These are phyloP conservation scores for Argentina silus DNA, from an alignment of 2,797 vertebrate species.

Conservation along the genomic window DNA sequence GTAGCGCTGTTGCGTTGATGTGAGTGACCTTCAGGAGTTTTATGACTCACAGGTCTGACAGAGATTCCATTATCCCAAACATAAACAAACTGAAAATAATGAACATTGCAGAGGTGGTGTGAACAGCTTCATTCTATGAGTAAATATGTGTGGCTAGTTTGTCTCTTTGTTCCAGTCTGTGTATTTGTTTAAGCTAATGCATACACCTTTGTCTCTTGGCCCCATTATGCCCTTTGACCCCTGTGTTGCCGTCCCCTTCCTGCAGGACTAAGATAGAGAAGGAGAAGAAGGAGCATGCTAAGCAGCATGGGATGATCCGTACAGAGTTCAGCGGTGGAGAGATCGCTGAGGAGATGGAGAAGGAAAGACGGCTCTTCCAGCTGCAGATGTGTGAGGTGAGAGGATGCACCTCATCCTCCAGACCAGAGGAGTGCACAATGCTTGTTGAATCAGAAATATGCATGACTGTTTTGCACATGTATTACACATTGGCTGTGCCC, in stretches of 20 bases:
- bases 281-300: conserved; percentile 95
- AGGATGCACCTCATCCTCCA: conserved; percentile 1
- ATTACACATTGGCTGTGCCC: too few species aligned
- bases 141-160: too few species aligned
- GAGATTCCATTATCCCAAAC: neutral
- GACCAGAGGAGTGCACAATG: neutral
- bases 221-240: neutral
- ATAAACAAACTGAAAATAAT: conserved; percentile 3
- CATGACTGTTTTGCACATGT: too few species aligned
- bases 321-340: conserved; percentile 96
- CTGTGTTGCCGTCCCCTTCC: neutral
- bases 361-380: conserved; percentile 91
- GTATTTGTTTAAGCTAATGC: too few species aligned
- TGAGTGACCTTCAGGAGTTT: neutral
- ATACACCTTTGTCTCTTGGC: neutral
- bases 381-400: conserved; percentile 95
- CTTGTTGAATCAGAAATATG: neutral
- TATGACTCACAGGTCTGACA: neutral
- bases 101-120: neutral
- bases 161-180: too few species aligned
- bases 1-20: neutral
- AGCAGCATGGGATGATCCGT: conserved; percentile 95
- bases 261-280: conserved; percentile 89
- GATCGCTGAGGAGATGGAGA: conserved; percentile 97
- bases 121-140: too few species aligned